Base-by-base conservation (phyloP, 2,888 invertebrate genomes). In the Heteropelma amictum region DNA sequence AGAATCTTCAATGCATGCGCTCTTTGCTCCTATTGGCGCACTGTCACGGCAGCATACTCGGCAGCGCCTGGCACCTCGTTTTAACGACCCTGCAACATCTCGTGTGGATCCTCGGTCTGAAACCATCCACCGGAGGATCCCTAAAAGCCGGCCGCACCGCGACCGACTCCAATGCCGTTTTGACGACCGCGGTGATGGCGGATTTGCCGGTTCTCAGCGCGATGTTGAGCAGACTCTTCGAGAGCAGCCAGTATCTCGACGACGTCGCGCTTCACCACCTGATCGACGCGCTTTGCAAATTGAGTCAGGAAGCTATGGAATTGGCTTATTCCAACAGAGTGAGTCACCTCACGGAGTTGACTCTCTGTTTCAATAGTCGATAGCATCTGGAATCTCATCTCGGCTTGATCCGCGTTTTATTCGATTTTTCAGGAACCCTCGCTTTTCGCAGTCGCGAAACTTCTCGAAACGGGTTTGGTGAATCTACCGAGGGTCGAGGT, bases 271-370 rank as follows among this genome's bases (percentile, higher is more conserved):
- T 99, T 3, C 98, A 98, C 89, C 98, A 98, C 88, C 91, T 99
- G 33, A 97, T 99, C 63, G 98, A 98, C 88, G 98, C 98, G 0
- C 91, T 99, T 0, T 98, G 98, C 86, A 98, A 98, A 89, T 91
- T 99, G 17, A 98, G 98, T 0, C 95, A 97, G 77, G 99, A 99
- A 89, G 97, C 98, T 21, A 98, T 98, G 97, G 98, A 98, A 84
- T 90, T 98, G 69, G 98, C 98, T 0, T 98, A 97, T 89, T 95
- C 97, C 7, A 98, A 98, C 89, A 92, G 97, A 88, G 96, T 96
- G 89, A 90, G 91, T 83, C 45, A 14, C 51, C 19, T 51, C 21
- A n/a, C n/a, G n/a, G n/a, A n/a, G n/a, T 21, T 30, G 21, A 17
- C 60, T 30, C 5, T 45, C 14, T 14, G 5, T 7, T 4, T 28